phyloP scores from a whole-genome alignment of 2,797 vertebrate species.

The Decapterus maruadsi region DNA sequence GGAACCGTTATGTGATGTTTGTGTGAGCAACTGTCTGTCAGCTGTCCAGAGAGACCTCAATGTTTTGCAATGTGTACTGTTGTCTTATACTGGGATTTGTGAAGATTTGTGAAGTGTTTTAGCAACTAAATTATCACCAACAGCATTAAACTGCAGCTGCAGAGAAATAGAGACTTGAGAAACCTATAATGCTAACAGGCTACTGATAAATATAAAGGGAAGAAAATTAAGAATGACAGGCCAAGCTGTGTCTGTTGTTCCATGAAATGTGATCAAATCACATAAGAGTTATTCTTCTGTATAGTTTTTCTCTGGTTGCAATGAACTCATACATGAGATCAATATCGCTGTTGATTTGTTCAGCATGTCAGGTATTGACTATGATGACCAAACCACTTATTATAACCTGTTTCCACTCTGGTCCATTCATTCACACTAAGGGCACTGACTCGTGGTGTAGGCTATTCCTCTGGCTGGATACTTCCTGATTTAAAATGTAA shows the following conservation, averaged over 20 bases:
- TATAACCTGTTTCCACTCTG: neutral
- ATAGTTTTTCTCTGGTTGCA: neutral
- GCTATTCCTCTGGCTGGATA: too few relatives aligned
- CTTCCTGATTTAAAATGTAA: neutral
- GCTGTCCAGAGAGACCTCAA: neutral
- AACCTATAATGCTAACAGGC: neutral
- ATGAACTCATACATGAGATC: neutral
- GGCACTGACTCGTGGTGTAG: neutral
- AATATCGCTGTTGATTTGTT: neutral
- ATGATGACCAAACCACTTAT: neutral
- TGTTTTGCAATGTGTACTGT: neutral
- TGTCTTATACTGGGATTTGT: neutral
- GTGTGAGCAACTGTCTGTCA: neutral
- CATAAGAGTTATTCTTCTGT: neutral
- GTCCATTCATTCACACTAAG: neutral
- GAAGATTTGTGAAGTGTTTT: neutral
- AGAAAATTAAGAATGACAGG: neutral
- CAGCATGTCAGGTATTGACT: neutral
- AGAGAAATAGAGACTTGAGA: neutral
- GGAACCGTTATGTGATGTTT: slow-evolving; percentile 1
- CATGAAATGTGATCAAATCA: neutral
- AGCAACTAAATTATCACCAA: neutral
- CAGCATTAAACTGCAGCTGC: neutral
- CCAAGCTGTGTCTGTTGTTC: neutral
- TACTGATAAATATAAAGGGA: neutral